phyloP scores from a whole-genome alignment of 2,797 vertebrate species.

The Rallus crepitans region DNA sequence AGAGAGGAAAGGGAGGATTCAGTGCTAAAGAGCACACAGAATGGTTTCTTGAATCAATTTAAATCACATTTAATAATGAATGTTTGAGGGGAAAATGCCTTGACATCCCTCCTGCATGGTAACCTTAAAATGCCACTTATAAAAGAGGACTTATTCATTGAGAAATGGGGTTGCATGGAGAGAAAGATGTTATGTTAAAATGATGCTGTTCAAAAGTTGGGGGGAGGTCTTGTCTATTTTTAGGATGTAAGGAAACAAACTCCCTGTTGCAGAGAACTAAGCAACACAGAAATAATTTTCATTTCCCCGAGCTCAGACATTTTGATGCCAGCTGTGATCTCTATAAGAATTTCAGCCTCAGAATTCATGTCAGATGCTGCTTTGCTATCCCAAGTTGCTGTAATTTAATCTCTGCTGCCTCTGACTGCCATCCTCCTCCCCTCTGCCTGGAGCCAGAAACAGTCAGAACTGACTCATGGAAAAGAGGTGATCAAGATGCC shows the following conservation, averaged over 20 bases:
- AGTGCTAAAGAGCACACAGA: neutral
- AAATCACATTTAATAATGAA: constrained; percentile 14
- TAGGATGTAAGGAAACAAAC: neutral
- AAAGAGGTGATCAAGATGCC: neutral
- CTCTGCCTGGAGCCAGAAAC: neutral
- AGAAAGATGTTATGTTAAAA: neutral
- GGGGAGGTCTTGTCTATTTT: neutral
- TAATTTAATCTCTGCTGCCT: neutral
- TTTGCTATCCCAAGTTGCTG: neutral
- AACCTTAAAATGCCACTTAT: neutral
- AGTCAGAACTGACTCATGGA: neutral
- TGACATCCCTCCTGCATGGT: neutral
- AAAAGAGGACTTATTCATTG: neutral
- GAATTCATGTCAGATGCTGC: neutral
- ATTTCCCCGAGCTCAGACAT: neutral
- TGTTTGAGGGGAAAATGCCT: neutral
- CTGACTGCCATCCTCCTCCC: neutral
- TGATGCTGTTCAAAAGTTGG: neutral
- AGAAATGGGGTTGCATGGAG: neutral
- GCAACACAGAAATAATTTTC: constrained; percentile 27
- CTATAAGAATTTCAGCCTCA: neutral
- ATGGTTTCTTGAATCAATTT: neutral
- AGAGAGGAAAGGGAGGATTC: neutral
- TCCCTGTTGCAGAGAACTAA: neutral
- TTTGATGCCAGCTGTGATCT: constrained; percentile 30